Base-by-base conservation (phyloP, 1,140 invertebrate species). In the Drosophila dunni region DNA sequence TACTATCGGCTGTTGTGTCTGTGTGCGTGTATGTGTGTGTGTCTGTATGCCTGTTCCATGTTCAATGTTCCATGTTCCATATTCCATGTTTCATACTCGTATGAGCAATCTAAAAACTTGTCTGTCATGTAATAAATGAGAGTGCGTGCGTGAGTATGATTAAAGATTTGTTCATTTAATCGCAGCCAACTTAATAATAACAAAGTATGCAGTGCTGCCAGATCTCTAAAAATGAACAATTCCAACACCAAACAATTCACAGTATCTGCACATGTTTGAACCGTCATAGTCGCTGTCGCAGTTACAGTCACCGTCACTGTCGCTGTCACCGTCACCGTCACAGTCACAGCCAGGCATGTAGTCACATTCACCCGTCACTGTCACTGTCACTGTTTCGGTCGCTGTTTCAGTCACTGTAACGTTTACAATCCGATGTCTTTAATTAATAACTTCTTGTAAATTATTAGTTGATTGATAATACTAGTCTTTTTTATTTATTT, bases 1-100 rank as follows among this genome's bases (percentile, higher is more conserved):
- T 60, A 54, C 13, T 73, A 73, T 73, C 70, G 70, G 54, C 70
- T 60, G 54, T 36, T 58, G 24, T 60, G 53, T 58, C 44, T 66
- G 20, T 66, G 36, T 17, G 10, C 51, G 10, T 65, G 9, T 57
- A 13, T 64, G 34, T 40, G 10, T 50, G 40, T 54, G 4, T 29
- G 48, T 15, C 3, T 54, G 36, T 53, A 33, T 45, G 10, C 33
- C 8, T 54, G 29, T 44, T 17, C 24, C 13, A 42, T 48, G 42
- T 38, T n/a, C 17, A n/a, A 7, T 63, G 36, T 15, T 61, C 5
- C 33, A 34, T 65, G 9, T 46, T 46, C 20, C 33, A 66, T 58
- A 7, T 56, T 34, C 10, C 17, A 46, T 66, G n/a, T 46, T 36
- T 46, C 33, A 66, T 58, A 7, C 46, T 34, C 15, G 4, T 5